phyloP scores from a whole-genome alignment of 2,797 vertebrate species.

The Thunnus albacares region DNA sequence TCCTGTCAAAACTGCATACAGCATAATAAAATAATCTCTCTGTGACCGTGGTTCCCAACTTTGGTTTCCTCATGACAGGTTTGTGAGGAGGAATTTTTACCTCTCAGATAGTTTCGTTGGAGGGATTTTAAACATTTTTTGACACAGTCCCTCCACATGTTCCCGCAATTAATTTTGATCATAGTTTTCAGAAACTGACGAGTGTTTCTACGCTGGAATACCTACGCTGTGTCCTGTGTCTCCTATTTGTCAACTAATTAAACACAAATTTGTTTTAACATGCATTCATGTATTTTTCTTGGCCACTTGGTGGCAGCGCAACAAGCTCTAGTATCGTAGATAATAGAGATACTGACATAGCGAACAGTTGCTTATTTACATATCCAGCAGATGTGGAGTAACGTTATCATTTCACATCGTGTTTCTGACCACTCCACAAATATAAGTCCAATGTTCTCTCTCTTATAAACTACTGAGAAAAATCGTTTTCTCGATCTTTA shows the following conservation, averaged over 20 bases:
- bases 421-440: no score
- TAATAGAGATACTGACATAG: no score
- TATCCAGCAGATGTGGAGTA: no score
- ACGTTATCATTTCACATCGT: no score
- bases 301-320: neutral
- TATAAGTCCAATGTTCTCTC: no score
- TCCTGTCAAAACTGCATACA: neutral
- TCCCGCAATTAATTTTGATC: no score
- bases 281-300: neutral
- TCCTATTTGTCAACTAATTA: neutral
- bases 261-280: neutral
- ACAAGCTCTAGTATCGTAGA: no score
- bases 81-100: no score
- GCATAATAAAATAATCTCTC: neutral
- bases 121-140: neutral
- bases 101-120: neutral
- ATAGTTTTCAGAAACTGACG: no score
- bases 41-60: conserved; percentile 5
- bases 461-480: neutral
- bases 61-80: neutral
- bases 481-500: neutral
- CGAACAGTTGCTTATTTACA: no score
- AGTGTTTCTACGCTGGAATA: no score
- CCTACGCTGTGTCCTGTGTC: neutral
- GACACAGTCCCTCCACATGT: no score